Percentiles rank a stretch among this genome's conserved stretches.
Conservation (phyloP, 2,797 vertebrate species). For the Acropternis orthonyx region DNA sequence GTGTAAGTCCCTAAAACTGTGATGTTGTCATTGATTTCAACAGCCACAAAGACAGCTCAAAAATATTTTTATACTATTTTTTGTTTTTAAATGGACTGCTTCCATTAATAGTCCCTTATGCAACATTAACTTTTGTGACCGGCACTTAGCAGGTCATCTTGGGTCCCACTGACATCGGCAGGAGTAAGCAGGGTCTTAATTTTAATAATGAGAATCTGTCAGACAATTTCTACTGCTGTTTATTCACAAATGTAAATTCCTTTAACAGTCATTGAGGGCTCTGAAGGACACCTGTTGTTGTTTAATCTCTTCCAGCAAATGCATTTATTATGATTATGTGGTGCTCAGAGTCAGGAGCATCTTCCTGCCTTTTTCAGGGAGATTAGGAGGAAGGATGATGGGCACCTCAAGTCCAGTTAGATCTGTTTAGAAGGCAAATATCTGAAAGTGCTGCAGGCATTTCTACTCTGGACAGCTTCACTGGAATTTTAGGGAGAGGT, state of each 20-base stretch:
- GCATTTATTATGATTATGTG: conserved; percentile 12
- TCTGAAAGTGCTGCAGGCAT: neutral
- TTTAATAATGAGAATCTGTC: conserved; percentile 56
- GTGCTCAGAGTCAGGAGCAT: neutral
- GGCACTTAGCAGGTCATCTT: conserved; percentile 40
- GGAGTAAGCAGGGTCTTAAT: conserved; percentile 31
- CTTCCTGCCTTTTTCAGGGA: neutral
- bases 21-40: neutral
- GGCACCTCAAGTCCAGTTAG: neutral
- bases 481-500: neutral
- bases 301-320: conserved; percentile 33
- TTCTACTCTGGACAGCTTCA: neutral
- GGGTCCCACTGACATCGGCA: neutral
- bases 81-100: neutral
- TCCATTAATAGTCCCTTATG: neutral
- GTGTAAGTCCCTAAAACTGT: neutral
- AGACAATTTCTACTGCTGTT: conserved; percentile 26
- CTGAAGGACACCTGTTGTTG: conserved; percentile 45
- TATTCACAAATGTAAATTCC: conserved; percentile 52
- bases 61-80: neutral
- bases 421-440: neutral
- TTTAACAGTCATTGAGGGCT: neutral
- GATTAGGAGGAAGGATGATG: neutral
- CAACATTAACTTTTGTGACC: neutral
- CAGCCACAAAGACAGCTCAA: neutral